Percentiles rank a stretch among this genome's conserved stretches.
Conservation (phyloP, 2,113 vertebrate genomes). For the Charadrius vociferus region DNA sequence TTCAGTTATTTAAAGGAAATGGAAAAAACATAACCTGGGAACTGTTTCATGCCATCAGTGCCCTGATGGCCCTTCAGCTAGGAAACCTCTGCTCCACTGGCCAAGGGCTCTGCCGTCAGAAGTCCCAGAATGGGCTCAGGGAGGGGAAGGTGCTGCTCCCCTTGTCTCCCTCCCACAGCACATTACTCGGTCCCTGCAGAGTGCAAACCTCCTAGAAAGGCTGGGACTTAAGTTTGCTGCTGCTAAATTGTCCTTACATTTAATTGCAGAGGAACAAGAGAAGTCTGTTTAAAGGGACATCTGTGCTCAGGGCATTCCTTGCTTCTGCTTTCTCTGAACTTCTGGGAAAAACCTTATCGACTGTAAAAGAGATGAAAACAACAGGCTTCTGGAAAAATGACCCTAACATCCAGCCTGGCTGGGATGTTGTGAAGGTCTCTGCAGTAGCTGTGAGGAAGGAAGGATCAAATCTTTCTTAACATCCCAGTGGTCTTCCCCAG, state of each 20-base stretch:
- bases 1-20: neutral
- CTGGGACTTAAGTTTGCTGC: neutral
- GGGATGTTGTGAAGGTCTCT: neutral
- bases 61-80: neutral
- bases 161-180: neutral
- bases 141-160: neutral
- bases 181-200: neutral
- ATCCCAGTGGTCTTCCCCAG: neutral
- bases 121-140: neutral
- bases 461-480: neutral
- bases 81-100: neutral
- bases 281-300: neutral
- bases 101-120: neutral
- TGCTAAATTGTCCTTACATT: neutral
- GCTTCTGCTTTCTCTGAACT: neutral
- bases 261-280: neutral
- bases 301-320: neutral
- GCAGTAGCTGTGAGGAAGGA: neutral
- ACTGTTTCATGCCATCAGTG: neutral
- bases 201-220: neutral
- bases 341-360: neutral
- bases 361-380: neutral
- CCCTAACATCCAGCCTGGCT: neutral
- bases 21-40: neutral
- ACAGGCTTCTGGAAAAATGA: neutral